Base-by-base conservation (phyloP, 2,113 vertebrate species). In the Anhinga rufa region DNA sequence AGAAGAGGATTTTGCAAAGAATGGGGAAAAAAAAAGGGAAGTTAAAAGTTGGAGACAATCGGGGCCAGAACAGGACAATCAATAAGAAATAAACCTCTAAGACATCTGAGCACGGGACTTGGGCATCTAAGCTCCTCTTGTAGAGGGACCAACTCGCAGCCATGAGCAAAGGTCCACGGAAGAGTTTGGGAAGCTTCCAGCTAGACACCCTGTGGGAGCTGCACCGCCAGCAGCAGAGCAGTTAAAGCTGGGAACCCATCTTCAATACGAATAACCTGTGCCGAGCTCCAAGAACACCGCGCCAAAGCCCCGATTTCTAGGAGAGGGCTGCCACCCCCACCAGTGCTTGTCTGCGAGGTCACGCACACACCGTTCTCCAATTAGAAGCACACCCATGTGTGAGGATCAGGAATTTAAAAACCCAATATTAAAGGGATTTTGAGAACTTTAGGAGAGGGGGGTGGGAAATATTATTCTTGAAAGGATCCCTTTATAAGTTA, bases 351-450 rank as follows among this genome's bases (percentile, higher is more conserved):
- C 57, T 8, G 10, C 2, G 4, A 54, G 15, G 1, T 42, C 77
- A 32, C n/a, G 22, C 44, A 8, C 70, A 54, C 44, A 44, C 9
- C 29, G 36, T 64, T 10, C 38, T 36, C 44, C 62, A 46, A 6
- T 24, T 65, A 42, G 65, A 70, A 14, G 6, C 57, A 57, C 0
- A 2, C 13, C 31, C 29, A 4, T 7, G 19, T 71, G 66, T 24
- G 81, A 82, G 74, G 82, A 91, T 19, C 51, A 61, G 82, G 90
- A 78, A 93, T 94, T 92, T 88, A 10, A 86, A 93, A 90, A 3
- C n/a, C 85, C 11, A 24, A 3, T 16, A 72, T 42, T 74, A 72
- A 90, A 96, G 46, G 64, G 80, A 86, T 96, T 92, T 92, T 21
- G 61, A 51, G 52, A 84, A 62, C 60, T 71, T 78, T 8, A 2